Evolutionary conservation across 2,113 vertebrate genomes (phyloP).

Genomic region (Gadus macrocephalus): DNA sequence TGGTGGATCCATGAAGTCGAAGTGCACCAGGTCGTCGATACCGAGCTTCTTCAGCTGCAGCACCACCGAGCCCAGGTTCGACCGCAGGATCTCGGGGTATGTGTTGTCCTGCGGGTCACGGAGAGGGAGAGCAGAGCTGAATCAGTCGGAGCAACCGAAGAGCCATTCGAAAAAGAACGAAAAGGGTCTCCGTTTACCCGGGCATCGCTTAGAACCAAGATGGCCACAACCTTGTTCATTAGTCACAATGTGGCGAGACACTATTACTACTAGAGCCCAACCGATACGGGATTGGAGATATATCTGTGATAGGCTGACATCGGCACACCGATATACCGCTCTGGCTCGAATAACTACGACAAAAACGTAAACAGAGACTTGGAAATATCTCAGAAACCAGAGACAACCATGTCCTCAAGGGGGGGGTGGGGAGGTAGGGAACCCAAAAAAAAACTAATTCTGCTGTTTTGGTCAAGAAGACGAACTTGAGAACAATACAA

Average conservation of each 20-base stretch:
- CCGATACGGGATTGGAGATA: no score
- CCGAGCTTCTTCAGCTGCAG: constrained; percentile 95
- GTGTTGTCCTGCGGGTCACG: constrained; percentile 87
- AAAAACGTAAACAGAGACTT: no score
- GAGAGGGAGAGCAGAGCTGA: constrained; percentile 46
- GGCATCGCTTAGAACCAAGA: constrained; percentile 2
- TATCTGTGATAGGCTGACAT: no score
- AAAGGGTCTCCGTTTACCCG: constrained; percentile 1
- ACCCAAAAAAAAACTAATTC: no score
- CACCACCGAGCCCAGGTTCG: constrained; percentile 92
- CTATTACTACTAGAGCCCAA: no score
- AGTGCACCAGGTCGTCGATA: constrained; percentile 96
- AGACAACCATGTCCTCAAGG: no score
- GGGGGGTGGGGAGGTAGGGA: no score
- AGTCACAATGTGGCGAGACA: constrained; percentile 38
- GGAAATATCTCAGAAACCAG: no score
- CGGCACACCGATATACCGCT: no score
- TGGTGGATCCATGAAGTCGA: constrained; percentile 99
- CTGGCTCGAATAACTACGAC: no score
- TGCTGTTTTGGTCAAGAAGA: background rate
- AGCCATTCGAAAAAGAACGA: constrained; percentile 37
- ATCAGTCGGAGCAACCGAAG: constrained; percentile 43
- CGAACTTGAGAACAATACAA: background rate
- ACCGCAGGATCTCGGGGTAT: constrained; percentile 94
- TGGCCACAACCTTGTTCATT: constrained; percentile 29